Evolutionary conservation across 2,113 vertebrate species (phyloP).

Genomic region (Hyaena hyaena): DNA sequence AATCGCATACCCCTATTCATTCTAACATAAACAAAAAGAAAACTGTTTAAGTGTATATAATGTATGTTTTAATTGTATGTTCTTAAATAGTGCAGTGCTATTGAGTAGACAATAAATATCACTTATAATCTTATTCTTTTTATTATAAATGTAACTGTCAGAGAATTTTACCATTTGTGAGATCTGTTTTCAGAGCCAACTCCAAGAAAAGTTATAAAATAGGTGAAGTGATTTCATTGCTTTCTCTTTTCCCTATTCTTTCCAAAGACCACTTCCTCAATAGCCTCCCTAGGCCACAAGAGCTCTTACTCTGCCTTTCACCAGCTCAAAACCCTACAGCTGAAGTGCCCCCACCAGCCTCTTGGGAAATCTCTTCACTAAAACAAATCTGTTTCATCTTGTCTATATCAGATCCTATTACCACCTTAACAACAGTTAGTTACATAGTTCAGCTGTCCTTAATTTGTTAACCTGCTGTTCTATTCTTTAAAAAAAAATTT

Average conservation of each 20-base stretch:
- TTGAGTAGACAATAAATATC: background rate
- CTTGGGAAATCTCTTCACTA: background rate
- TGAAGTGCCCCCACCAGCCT: background rate
- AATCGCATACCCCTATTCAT: background rate
- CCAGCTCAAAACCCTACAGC: background rate
- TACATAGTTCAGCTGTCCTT: background rate
- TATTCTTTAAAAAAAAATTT: no score
- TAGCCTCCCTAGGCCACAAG: background rate
- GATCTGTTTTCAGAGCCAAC: background rate
- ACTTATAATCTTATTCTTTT: background rate
- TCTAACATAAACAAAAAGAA: background rate
- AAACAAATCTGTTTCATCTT: background rate
- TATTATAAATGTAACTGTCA: background rate
- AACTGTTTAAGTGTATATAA: background rate
- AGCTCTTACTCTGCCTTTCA: background rate
- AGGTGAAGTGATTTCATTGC: background rate
- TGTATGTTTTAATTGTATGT: background rate
- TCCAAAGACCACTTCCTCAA: background rate
- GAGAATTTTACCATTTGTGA: background rate
- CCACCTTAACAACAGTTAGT: background rate
- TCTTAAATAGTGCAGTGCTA: background rate
- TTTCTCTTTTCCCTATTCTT: background rate
- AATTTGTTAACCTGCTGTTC: background rate
- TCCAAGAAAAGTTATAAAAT: background rate
- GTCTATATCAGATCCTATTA: background rate